Base-by-base conservation (phyloP, 2,797 vertebrate genomes). In the Cyclura pinguis region DNA sequence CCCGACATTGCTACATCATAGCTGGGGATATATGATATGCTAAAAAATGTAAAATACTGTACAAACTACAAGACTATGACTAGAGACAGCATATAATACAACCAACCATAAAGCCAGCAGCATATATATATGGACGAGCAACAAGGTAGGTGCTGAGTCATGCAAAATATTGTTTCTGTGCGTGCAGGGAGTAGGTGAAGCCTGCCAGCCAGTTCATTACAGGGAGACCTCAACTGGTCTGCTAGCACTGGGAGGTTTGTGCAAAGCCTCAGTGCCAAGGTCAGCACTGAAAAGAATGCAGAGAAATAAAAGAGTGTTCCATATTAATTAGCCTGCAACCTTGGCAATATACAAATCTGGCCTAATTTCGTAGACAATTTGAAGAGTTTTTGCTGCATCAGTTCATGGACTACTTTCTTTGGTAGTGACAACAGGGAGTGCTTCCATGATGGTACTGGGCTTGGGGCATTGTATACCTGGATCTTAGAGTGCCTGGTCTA, bases 291-390 rank as follows among this genome's bases (percentile, higher is more conserved):
- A 29, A 78, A 84, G 29, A 80, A 85, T 59, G 62, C 47, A 14
- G 76, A 85, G 64, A 80, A 85, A 55, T 22, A 27, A 74, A 73
- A 59, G 42, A 47, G 4, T 22, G 1, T 88, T 38, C 47, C 50
- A 29, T 72, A 88, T 80, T 47, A 59, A 87, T 69, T 69, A 52
- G 22, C 47, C 32, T 24, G 35, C 35, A 20, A 74, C 35, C 55
- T 83, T 74, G 57, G 29, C 29, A 76, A n/a, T 57, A 24, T 29
- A 42, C 2, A 35, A 42, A 16, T 90, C 32, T 90, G 67, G 16
- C 35, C 52, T n/a, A 73, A 59, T 88, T 88, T 82, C 80, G 85
- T 67, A 50, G 57, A 5, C 32, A 55, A 18, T 42, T n/a, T 89
- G 59, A 83, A n/a, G 20, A 3, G 42, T 55, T 90, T 57, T 62